A percentile compares a stretch with the other conserved stretches of the same genome.
Conservation (phyloP, 2,888 invertebrate genomes). For the Drosophila greeni region DNA sequence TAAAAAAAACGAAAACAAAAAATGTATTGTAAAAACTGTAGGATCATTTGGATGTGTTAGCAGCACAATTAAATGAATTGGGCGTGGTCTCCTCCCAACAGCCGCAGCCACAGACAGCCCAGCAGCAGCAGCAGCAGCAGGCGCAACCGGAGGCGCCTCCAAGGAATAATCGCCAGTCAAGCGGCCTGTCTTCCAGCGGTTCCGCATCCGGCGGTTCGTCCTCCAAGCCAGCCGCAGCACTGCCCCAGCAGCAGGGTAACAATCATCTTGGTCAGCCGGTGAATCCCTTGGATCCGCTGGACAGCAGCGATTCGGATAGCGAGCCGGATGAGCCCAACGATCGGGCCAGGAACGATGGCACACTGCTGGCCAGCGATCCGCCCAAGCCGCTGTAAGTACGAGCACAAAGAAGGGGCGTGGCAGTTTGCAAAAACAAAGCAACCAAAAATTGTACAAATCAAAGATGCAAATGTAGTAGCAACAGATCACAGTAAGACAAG, state of each 20-base stretch:
- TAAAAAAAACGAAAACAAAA: slow-evolving; percentile 55
- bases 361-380: slow-evolving; percentile 96
- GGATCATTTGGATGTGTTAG: slow-evolving; percentile 95
- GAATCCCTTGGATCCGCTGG: slow-evolving; percentile 83
- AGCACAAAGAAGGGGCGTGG: slow-evolving; percentile 41
- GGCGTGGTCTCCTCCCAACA: slow-evolving; percentile 85
- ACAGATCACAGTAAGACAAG: slow-evolving; percentile 7
- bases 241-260: slow-evolving; percentile 77
- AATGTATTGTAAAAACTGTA: slow-evolving; percentile 79
- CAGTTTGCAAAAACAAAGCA: slow-evolving; percentile 20
- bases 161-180: slow-evolving; percentile 81
- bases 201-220: slow-evolving; percentile 65
- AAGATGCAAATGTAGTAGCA: slow-evolving; percentile 19
- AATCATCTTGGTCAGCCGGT: slow-evolving; percentile 79
- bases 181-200: slow-evolving; percentile 37
- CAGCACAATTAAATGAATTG: slow-evolving; percentile 96
- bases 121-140: slow-evolving; percentile 75
- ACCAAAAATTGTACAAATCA: slow-evolving; percentile 18
- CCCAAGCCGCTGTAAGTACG: slow-evolving; percentile 95
- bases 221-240: slow-evolving; percentile 76
- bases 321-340: slow-evolving; percentile 91
- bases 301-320: slow-evolving; percentile 89
- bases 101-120: slow-evolving; percentile 78
- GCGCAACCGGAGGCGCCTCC: slow-evolving; percentile 86
- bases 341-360: slow-evolving; percentile 92